Conservation (phyloP, 2,797 vertebrate species). For the Phoxinus dragarum region DNA sequence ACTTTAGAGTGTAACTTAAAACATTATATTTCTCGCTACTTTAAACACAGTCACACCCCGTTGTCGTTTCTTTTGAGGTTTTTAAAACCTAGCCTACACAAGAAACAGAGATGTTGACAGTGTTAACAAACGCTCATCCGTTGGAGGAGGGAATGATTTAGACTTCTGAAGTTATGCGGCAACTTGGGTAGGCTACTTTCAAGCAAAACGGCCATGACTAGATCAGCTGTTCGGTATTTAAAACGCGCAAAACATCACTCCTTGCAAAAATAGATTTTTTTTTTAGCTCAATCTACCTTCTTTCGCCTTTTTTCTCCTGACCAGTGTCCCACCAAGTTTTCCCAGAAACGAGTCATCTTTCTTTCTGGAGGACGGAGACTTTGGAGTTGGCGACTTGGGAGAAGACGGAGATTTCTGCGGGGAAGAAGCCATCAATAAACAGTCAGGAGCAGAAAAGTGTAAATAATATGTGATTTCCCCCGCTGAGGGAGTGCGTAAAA, state of each 20-base stretch:
- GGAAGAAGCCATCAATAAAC: slow-evolving; percentile 85
- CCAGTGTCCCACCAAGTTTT: slow-evolving; percentile 93
- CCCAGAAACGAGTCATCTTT: slow-evolving; percentile 96
- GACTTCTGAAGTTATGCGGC: not conserved
- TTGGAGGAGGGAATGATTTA: not conserved
- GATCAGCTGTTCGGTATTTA: not conserved
- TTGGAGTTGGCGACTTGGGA: slow-evolving; percentile 89
- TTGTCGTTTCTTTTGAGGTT: not conserved
- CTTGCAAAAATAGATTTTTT: not conserved
- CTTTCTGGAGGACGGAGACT: slow-evolving; percentile 91
- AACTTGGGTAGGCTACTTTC: not conserved
- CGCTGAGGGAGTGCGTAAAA: slow-evolving; percentile 48
- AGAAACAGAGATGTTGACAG: not conserved
- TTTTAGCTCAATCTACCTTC: slow-evolving; percentile 80
- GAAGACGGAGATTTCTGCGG: slow-evolving; percentile 93
- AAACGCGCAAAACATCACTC: not conserved
- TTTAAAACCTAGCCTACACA: not conserved
- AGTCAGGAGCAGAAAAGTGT: slow-evolving; percentile 31
- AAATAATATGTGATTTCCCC: not conserved
- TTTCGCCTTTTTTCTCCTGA: slow-evolving; percentile 93
- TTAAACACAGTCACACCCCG: not conserved
- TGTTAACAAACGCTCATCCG: not conserved
- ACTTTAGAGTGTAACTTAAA: not conserved
- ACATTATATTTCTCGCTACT: not conserved
- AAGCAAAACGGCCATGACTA: not conserved